Base-by-base conservation (phyloP, 2,888 invertebrate genomes). In the Pristionchus mayeri region DNA sequence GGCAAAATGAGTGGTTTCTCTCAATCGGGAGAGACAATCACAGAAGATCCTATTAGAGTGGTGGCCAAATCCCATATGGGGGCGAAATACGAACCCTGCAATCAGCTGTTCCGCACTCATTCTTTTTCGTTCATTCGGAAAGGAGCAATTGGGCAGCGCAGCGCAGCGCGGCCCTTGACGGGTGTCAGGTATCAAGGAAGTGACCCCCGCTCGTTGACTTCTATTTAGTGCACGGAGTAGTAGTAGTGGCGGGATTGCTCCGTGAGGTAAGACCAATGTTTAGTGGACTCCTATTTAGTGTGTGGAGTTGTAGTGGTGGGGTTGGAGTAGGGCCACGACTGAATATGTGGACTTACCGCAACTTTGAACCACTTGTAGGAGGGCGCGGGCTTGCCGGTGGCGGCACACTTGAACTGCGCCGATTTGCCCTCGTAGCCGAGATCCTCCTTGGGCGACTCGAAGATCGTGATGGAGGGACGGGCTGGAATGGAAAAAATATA, bases 331-430 rank as follows among this genome's bases (percentile, higher is more conserved):
- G n/a, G n/a, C n/a, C n/a, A n/a, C n/a, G n/a, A n/a, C n/a, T n/a
- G n/a, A n/a, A n/a, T n/a, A n/a, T n/a, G 6, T 21, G 11, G 0
- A 27, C 84, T 75, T 21, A 84, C 84, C 50, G 84, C 71, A 2
- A 84, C 75, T 84, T 84, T 84, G 86, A 87, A 88, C 90, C 90
- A 91, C 86, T 88, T 88, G 88, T 90, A 91, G 48, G 87, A 83
- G 18, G 91, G 91, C 79, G 86, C 88, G 76, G 91, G 91, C 81
- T 89, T 90, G 79, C 90, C 91, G 63, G 87, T 86, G 13, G 90
- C 90, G 54, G 88, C 88, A 78, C 91, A 91, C 86, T 89, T 88
- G 84, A 91, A 87, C 84, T 88, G 87, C 30, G 88, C 87, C 34
- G 88, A 85, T 16, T 88, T 88, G 71, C 90, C 90, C 85, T 91